Conservation (phyloP, 2,113 vertebrate species). For the Trogon surrucura region DNA sequence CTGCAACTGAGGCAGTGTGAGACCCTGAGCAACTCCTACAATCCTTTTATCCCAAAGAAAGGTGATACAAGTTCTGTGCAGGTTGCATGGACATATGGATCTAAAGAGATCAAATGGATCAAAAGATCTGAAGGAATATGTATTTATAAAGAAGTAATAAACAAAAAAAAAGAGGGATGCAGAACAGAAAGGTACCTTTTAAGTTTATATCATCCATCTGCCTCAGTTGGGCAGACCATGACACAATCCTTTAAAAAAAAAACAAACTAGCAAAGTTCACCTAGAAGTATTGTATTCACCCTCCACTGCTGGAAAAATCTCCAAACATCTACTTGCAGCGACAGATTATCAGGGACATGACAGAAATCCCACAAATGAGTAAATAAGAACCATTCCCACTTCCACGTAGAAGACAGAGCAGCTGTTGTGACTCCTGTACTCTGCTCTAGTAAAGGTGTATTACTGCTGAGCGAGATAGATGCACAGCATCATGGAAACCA, state of each 20-base stretch:
- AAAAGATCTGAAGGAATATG: neutral
- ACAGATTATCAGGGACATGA: neutral
- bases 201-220: neutral
- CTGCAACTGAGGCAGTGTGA: neutral
- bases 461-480: neutral
- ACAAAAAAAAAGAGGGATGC: neutral
- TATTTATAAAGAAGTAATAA: neutral
- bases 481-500: neutral
- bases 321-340: neutral
- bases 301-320: rapidly evolving
- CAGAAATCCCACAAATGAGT: neutral
- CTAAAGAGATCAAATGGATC: neutral
- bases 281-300: neutral
- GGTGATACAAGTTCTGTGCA: neutral
- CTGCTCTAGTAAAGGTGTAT: neutral
- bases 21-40: neutral
- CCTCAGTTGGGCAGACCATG: neutral
- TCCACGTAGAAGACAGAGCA: neutral
- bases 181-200: neutral
- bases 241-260: neutral
- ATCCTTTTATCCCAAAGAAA: neutral
- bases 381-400: neutral
- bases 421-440: neutral
- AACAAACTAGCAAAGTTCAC: neutral
- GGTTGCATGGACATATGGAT: neutral